These are phyloP conservation scores for Pogonus chalceus DNA, from an alignment of 1,140 invertebrate species.

Conservation along the genomic window DNA sequence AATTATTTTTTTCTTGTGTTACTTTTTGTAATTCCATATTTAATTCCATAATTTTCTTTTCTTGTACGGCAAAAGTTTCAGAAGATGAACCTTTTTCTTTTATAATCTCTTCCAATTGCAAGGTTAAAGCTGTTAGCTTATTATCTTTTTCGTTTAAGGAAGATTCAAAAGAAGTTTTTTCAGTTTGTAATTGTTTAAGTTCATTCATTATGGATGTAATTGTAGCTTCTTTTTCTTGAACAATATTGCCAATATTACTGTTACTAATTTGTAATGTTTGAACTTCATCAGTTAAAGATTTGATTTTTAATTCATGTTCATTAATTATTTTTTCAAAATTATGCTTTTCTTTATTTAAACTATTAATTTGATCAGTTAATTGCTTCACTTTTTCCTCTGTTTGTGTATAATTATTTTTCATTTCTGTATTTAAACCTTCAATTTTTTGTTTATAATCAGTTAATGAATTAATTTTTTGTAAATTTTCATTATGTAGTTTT, in stretches of 20 bases:
- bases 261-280: neutral
- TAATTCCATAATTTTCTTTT: neutral
- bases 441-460: neutral
- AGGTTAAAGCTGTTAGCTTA: constrained; percentile 20
- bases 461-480: neutral
- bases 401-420: neutral
- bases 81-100: neutral
- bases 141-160: constrained; percentile 36
- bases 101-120: neutral
- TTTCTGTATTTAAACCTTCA: neutral
- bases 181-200: constrained; percentile 26
- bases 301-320: neutral
- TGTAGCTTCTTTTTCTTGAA: neutral
- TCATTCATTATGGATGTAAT: constrained; percentile 17
- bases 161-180: constrained; percentile 28
- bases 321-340: neutral
- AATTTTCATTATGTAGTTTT: neutral
- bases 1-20: neutral
- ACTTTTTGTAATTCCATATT: neutral
- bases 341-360: neutral
- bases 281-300: neutral
- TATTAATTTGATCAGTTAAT: neutral
- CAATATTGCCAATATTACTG: neutral
- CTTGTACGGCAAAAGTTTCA: neutral
- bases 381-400: neutral